These are phyloP conservation scores for Saguinus midas DNA, from an alignment of 2,113 vertebrate species.

Conservation along the genomic window DNA sequence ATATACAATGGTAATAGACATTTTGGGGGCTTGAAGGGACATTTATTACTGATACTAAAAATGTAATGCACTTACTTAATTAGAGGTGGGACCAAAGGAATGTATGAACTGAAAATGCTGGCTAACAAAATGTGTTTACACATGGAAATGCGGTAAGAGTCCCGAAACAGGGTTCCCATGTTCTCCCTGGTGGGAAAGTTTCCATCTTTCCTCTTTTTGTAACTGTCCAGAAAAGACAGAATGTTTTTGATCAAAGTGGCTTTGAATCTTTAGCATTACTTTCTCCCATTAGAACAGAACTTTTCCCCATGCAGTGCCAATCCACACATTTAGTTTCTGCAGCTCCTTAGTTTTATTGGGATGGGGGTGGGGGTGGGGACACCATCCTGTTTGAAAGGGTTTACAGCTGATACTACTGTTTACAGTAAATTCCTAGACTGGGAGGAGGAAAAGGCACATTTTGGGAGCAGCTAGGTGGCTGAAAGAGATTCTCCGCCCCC, in stretches of 20 bases:
- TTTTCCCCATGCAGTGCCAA: neutral
- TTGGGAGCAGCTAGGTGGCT: neutral
- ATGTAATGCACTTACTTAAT: conserved; percentile 24
- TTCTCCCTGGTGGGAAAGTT: neutral
- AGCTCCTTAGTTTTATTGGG: neutral
- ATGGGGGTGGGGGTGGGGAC: too few species aligned
- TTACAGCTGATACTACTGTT: neutral
- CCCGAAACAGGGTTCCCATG: neutral
- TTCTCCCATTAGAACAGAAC: neutral
- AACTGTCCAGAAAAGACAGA: neutral
- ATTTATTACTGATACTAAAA: conserved; percentile 1
- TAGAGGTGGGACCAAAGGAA: neutral
- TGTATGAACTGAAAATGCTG: neutral
- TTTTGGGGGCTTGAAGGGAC: neutral
- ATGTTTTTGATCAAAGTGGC: neutral
- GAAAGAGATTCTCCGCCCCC: neutral
- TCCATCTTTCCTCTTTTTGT: neutral
- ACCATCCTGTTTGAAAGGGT: neutral
- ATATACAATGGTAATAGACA: neutral
- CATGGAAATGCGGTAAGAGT: neutral
- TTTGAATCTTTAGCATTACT: neutral
- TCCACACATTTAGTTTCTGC: neutral
- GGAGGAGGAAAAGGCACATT: neutral
- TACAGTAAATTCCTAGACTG: neutral
- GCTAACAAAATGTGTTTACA: neutral